Percentiles rank a stretch among this genome's conserved stretches.
These are phyloP conservation scores for Dryobates pubescens DNA, from an alignment of 2,797 vertebrate genomes.

Conservation along the genomic window DNA sequence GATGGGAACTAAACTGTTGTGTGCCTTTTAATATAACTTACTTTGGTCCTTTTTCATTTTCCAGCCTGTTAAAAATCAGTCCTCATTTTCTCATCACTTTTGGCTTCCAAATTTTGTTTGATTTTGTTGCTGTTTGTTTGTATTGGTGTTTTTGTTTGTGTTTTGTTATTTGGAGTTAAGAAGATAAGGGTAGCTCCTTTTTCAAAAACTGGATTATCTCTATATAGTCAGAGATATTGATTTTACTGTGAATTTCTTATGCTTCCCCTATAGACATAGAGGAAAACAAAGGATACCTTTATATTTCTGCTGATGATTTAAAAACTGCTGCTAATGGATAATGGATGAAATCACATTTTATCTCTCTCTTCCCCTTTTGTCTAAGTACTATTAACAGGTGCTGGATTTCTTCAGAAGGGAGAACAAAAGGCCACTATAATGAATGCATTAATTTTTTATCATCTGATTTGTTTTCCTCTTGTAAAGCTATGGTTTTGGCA, in stretches of 20 bases:
- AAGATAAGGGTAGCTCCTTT: not conserved
- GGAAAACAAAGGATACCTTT: not conserved
- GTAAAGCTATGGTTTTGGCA: slow-evolving; percentile 7
- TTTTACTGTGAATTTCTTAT: slow-evolving; percentile 1
- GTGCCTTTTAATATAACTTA: not conserved
- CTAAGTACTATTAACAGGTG: not conserved
- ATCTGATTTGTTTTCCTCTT: slow-evolving; percentile 7
- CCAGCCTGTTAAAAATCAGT: not conserved
- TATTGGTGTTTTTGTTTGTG: not conserved
- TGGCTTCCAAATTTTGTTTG: not conserved
- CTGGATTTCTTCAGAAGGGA: not conserved
- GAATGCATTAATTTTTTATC: slow-evolving; percentile 34
- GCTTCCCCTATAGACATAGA: not conserved
- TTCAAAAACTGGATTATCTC: not conserved
- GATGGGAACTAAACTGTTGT: not conserved
- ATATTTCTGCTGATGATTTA: slow-evolving; percentile 26
- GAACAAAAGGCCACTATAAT: not conserved
- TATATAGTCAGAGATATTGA: not conserved
- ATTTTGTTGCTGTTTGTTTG: not conserved
- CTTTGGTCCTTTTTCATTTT: not conserved
- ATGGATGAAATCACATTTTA: slow-evolving; percentile 14
- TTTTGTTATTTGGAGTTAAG: not conserved
- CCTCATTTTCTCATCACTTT: not conserved
- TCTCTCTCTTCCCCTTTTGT: not conserved
- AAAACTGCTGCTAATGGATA: slow-evolving; percentile 25